Evolutionary conservation across 2,888 invertebrate species (phyloP).

Genomic region (Globia sparganii): DNA sequence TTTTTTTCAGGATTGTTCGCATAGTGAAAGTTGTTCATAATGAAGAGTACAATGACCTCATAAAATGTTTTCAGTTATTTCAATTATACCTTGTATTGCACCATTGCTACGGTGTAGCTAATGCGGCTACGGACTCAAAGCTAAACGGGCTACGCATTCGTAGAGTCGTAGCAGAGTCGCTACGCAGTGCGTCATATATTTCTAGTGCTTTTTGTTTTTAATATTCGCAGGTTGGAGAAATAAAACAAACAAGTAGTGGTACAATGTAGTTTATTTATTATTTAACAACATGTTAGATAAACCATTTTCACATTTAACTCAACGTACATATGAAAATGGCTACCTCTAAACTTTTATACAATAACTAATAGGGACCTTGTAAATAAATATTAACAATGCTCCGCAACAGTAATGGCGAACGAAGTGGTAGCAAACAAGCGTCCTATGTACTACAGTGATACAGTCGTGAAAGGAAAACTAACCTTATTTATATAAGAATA

Average conservation of each 20-base stretch:
- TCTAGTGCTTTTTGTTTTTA: too few relatives aligned
- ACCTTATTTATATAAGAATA: slow-evolving; percentile 67
- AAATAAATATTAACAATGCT: slow-evolving; percentile 86
- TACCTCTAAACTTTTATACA: slow-evolving; percentile 89
- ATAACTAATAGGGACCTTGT: slow-evolving; percentile 87
- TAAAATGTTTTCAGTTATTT: background rate
- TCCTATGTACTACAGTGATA: slow-evolving; percentile 79
- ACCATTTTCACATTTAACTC: slow-evolving; percentile 87
- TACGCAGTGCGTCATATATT: background rate
- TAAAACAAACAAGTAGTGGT: slow-evolving; percentile 87
- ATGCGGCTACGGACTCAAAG: background rate
- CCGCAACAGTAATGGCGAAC: slow-evolving; percentile 78
- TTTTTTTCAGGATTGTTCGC: background rate
- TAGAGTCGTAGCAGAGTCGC: background rate
- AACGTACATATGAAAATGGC: slow-evolving; percentile 87
- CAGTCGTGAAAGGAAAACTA: slow-evolving; percentile 71
- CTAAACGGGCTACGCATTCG: background rate
- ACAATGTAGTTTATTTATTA: slow-evolving; percentile 93
- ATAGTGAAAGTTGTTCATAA: background rate
- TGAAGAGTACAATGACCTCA: background rate
- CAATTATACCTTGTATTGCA: background rate
- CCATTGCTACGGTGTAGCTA: background rate
- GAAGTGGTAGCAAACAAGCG: slow-evolving; percentile 83
- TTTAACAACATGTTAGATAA: slow-evolving; percentile 91
- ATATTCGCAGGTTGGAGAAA: background rate